Conservation (phyloP, 2,888 invertebrate genomes). For the Drosophila cyrtoloma region DNA sequence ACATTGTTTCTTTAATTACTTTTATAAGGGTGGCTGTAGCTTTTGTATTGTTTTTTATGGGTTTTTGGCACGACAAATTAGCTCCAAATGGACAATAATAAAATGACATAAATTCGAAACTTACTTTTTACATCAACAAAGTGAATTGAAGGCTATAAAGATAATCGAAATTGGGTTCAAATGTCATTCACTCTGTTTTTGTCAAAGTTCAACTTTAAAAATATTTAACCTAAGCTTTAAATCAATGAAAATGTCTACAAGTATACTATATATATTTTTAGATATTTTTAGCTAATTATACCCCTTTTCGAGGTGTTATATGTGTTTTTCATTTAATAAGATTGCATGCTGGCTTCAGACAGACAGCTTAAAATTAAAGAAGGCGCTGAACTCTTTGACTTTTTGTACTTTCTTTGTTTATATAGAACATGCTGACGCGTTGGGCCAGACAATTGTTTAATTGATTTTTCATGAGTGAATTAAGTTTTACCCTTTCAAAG, state of each 20-base stretch:
- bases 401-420: background rate
- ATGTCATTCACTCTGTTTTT: conserved; percentile 10
- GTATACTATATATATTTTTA: background rate
- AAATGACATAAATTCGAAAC: conserved; percentile 8
- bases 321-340: background rate
- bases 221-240: background rate
- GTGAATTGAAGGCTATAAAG: conserved; percentile 12
- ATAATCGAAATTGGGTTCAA: background rate
- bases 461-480: background rate
- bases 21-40: conserved; percentile 14
- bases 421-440: background rate
- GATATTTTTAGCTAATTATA: background rate
- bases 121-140: conserved; percentile 1
- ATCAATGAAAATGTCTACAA: background rate
- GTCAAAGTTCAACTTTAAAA: background rate
- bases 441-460: background rate
- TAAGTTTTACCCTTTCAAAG: background rate
- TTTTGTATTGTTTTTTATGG: conserved; percentile 34
- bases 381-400: background rate
- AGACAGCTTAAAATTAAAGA: background rate
- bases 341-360: background rate
- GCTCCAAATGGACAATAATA: conserved; percentile 12
- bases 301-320: background rate
- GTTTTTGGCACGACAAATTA: conserved; percentile 32
- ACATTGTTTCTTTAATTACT: conserved; percentile 5